Percentiles rank a stretch among this genome's conserved stretches.
These are phyloP conservation scores for Polia nebulosa DNA, from an alignment of 2,888 invertebrate species.

Conservation along the genomic window DNA sequence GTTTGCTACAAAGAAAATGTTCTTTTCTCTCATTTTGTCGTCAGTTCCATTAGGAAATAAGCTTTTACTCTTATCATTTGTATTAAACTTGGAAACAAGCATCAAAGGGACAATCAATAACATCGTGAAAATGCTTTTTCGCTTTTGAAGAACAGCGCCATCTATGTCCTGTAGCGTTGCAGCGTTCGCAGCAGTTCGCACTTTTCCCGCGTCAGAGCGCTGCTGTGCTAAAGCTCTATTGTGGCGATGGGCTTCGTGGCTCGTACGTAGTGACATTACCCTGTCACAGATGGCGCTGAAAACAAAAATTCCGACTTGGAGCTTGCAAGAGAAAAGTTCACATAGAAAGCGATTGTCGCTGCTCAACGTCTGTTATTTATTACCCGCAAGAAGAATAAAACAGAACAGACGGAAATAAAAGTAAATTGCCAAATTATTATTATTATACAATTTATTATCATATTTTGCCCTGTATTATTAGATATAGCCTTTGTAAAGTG, in stretches of 20 bases:
- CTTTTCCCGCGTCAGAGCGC: constrained; percentile 64
- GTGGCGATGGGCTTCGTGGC: not conserved
- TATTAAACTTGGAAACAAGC: constrained; percentile 67
- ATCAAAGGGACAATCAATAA: constrained; percentile 76
- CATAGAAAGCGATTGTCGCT: not conserved
- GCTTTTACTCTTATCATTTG: constrained; percentile 66
- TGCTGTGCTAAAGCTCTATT: constrained; percentile 36
- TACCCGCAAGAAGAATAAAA: not conserved
- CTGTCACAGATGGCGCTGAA: constrained; percentile 75
- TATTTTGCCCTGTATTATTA: not conserved
- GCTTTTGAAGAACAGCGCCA: constrained; percentile 75
- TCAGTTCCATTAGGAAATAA: constrained; percentile 61
- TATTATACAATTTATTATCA: too few species aligned
- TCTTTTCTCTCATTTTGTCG: constrained; percentile 36
- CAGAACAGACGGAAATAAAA: not conserved
- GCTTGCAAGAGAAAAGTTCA: not conserved
- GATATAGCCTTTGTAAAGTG: not conserved
- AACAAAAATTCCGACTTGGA: not conserved
- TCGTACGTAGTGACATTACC: constrained; percentile 48
- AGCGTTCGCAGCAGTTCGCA: constrained; percentile 61
- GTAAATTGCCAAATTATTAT: not conserved
- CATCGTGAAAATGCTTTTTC: constrained; percentile 67
- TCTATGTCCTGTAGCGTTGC: constrained; percentile 67
- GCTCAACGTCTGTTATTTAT: not conserved
- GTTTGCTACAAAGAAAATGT: constrained; percentile 39